These are phyloP conservation scores for Poecile atricapillus DNA, from an alignment of 2,113 vertebrate genomes.

Conservation along the genomic window DNA sequence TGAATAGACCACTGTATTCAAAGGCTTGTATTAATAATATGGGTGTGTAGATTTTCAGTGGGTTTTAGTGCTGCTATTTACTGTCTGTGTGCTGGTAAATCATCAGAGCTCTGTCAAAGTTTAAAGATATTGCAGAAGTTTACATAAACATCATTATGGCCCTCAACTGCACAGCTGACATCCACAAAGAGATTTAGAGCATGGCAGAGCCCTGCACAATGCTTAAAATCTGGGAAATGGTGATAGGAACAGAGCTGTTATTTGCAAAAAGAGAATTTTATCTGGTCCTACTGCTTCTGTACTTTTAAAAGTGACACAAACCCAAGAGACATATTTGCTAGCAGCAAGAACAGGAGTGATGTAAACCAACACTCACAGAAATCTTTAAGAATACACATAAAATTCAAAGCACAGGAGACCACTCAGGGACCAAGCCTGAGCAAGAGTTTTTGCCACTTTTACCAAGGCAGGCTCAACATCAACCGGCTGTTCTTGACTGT, in stretches of 20 bases:
- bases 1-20: not conserved
- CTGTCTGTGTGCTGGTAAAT: not conserved
- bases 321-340: not conserved
- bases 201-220: not conserved
- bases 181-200: not conserved
- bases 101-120: not conserved
- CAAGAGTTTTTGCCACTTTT: not conserved
- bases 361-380: not conserved
- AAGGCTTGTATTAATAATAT: not conserved
- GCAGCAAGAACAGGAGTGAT: not conserved
- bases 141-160: not conserved
- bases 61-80: not conserved
- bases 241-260: not conserved
- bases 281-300: not conserved
- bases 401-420: not conserved
- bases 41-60: not conserved
- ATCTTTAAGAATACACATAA: not conserved
- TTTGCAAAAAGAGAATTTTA: not conserved
- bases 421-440: not conserved
- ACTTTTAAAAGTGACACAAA: constrained; percentile 15
- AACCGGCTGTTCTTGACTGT: not conserved
- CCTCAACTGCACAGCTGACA: not conserved
- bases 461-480: not conserved
- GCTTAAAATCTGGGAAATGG: not conserved
- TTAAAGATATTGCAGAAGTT: not conserved